Evolutionary conservation across 37 sponge, comb jelly and placozoan species (phyloP).

Genomic region (Cliona cf. orientalis): DNA sequence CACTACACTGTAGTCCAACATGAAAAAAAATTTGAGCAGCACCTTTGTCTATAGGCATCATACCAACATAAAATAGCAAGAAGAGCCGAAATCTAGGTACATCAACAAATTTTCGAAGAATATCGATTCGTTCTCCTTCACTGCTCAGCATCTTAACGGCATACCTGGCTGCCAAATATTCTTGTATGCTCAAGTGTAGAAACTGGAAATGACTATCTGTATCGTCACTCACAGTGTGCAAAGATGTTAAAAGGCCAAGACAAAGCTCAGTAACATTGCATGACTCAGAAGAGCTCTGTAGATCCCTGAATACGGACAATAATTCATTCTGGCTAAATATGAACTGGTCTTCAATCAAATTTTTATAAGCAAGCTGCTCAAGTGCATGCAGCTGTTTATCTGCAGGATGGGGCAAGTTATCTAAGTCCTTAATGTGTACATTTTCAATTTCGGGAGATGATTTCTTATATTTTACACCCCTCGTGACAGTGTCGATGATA

Average conservation of each 20-base stretch:
- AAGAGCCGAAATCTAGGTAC: neutral
- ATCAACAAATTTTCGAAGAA: neutral
- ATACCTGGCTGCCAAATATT: constrained; percentile 1
- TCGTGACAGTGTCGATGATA: too few species aligned
- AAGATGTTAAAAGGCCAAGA: constrained; percentile 9
- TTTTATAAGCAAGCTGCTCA: neutral
- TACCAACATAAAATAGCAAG: neutral
- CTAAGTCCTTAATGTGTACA: too few species aligned
- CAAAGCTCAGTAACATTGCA: too few species aligned
- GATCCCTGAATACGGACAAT: neutral
- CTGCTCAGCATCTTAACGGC: too few species aligned
- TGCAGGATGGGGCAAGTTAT: neutral
- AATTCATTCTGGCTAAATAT: neutral
- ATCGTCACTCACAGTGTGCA: neutral
- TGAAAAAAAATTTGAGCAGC: too few species aligned
- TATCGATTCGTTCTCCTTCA: too few species aligned
- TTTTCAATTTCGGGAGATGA: too few species aligned
- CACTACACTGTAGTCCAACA: too few species aligned
- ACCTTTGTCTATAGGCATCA: neutral
- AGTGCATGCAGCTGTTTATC: neutral
- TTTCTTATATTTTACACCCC: too few species aligned
- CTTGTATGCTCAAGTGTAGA: neutral
- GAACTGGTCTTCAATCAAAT: neutral
- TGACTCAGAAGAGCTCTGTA: too few species aligned
- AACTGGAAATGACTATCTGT: neutral